Base-by-base conservation (phyloP, 92 coral and sea anemone genomes). In the Bergia sp. region DNA sequence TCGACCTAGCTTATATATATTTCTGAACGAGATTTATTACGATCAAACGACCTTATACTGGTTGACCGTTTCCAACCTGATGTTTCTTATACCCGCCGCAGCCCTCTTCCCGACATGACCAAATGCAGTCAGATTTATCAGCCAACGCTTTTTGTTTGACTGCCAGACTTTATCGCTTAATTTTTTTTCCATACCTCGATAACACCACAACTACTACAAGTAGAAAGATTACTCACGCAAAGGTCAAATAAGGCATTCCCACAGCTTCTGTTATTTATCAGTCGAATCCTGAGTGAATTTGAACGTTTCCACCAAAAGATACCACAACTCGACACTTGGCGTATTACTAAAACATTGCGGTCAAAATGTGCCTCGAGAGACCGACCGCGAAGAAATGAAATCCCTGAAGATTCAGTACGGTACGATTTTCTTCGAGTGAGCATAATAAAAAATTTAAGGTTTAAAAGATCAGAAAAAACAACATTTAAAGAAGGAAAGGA, bases 271-370 rank as follows among this genome's bases (percentile, higher is more conserved):
- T 81, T 58, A 49, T 41, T 61, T 9, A 39, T 61, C 55, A 81
- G 7, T 20, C 85, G 45, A 55, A 81, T 81, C 74, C 53, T 81
- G 7, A 81, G 73, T 10, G 85, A 81, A 1, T n/a, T 58, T 21
- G 85, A 81, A 40, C 85, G 85, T 13, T 55, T 58, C 85, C 85
- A 81, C 85, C 85, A 81, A 39, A 81, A 81, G 12, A 81, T 15
- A 7, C 85, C 74, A 18, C 85, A 81, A 58, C 85, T 58, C 53
- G 85, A 81, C 10, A 81, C 47, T 81, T 80, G 66, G 16, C 69
- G 85, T 80, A 80, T 80, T 38, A 38, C 85, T 21, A 37, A 61
- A n/a, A 40, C 67, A 57, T 81, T 74, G 50, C 71, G 71, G 47
- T 81, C 74, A 40, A 81, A 81, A 61, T 81, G 13, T 2, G 74